phyloP scores from a whole-genome alignment of 1,140 invertebrate genomes.

The Tyrophagus putrescentiae region DNA sequence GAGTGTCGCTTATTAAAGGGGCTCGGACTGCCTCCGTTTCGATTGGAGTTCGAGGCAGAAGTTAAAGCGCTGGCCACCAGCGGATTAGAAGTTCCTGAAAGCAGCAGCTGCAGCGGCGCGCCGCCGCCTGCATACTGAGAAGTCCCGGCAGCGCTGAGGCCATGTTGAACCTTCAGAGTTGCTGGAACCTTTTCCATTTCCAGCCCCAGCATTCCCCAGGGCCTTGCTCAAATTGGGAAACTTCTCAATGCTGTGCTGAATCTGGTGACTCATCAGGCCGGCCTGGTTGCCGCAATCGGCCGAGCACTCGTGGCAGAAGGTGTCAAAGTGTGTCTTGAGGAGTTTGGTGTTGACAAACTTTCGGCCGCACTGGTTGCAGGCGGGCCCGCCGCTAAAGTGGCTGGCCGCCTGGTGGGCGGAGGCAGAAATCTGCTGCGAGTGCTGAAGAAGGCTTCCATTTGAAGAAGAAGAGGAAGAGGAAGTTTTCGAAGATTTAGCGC shows the following conservation, averaged over 20 bases:
- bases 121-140: too few species aligned
- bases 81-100: slow-evolving; percentile 53
- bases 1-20: slow-evolving; percentile 52
- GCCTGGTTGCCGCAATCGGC: neutral
- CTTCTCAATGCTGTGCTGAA: slow-evolving; percentile 1
- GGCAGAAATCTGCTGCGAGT: too few species aligned
- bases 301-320: slow-evolving; percentile 6
- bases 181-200: too few species aligned
- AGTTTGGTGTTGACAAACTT: slow-evolving; percentile 5
- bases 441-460: too few species aligned
- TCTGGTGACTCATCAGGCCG: neutral
- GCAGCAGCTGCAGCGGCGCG: too few species aligned
- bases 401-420: too few species aligned
- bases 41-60: slow-evolving; percentile 51
- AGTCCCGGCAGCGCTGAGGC: too few species aligned
- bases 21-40: slow-evolving; percentile 44
- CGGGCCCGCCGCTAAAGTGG: too few species aligned
- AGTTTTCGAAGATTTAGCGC: too few species aligned
- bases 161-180: too few species aligned
- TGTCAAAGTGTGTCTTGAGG: neutral
- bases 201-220: too few species aligned
- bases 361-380: neutral
- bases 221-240: slow-evolving; percentile 6
- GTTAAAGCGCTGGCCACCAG: slow-evolving; percentile 57
- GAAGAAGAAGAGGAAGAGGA: too few species aligned